Evolutionary conservation across 2,797 vertebrate genomes (phyloP).

Genomic region (Pantherophis alleghaniensis): DNA sequence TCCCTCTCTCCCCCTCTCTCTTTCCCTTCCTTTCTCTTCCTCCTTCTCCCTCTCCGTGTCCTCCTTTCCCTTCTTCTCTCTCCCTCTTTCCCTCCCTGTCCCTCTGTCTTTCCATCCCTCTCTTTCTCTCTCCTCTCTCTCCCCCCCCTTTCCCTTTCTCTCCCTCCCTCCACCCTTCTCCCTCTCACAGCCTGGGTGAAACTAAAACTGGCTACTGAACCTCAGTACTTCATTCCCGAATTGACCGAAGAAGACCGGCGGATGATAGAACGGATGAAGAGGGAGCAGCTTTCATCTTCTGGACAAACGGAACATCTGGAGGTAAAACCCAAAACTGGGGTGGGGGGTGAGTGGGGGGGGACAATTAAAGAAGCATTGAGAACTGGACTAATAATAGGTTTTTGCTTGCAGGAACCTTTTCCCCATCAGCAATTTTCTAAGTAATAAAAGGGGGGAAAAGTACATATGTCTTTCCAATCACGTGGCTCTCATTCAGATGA

Average conservation of each 20-base stretch:
- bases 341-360: neutral
- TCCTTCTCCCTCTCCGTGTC: neutral
- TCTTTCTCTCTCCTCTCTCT: neutral
- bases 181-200: conserved; percentile 79
- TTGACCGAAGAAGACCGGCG: conserved; percentile 76
- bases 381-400: neutral
- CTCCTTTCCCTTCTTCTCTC: too few species aligned
- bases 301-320: conserved; percentile 39
- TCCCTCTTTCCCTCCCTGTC: too few species aligned
- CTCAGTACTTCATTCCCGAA: conserved; percentile 64
- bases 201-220: conserved; percentile 73
- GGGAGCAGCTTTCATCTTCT: conserved; percentile 72
- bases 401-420: neutral
- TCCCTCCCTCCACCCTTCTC: neutral
- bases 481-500: neutral
- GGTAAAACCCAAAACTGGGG: conserved; percentile 54
- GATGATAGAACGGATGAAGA: conserved; percentile 84
- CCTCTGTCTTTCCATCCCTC: too few species aligned
- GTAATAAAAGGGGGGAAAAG: neutral
- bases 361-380: neutral
- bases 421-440: neutral
- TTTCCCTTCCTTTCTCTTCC: too few species aligned
- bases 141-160: neutral
- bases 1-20: too few species aligned
- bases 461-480: neutral